These are phyloP conservation scores for Nixonia krombeini DNA, from an alignment of 1,140 invertebrate genomes.

Conservation along the genomic window DNA sequence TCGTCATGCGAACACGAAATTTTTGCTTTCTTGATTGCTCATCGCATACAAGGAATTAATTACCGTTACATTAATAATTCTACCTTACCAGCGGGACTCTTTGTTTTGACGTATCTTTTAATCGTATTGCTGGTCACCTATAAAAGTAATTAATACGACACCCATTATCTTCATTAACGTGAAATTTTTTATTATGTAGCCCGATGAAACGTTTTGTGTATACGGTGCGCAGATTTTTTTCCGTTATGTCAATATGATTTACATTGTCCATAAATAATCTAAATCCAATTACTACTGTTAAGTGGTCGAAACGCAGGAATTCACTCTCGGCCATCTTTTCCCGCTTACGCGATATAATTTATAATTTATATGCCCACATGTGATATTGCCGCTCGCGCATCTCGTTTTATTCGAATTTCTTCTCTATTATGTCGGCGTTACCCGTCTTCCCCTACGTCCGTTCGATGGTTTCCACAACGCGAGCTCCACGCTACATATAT, in stretches of 20 bases:
- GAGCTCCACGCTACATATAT: conserved; percentile 10
- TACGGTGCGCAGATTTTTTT: too few species aligned
- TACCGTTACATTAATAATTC: conserved; percentile 37
- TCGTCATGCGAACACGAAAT: conserved; percentile 43
- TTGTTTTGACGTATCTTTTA: too few species aligned
- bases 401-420: conserved; percentile 36
- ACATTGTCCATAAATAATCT: too few species aligned
- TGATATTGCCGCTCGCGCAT: conserved; percentile 26
- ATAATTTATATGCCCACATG: conserved; percentile 37
- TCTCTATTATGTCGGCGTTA: conserved; percentile 34
- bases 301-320: too few species aligned
- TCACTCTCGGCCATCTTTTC: too few species aligned
- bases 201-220: too few species aligned
- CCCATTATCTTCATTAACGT: too few species aligned
- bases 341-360: conserved; percentile 32
- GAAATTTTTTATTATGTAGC: too few species aligned
- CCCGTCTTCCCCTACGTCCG: not conserved
- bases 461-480: not conserved
- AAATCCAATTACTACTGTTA: conserved; percentile 42
- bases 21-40: conserved; percentile 36
- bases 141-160: too few species aligned
- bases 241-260: too few species aligned
- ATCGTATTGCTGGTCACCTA: too few species aligned
- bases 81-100: too few species aligned
- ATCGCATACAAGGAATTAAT: conserved; percentile 29